Conservation (phyloP, 2,113 vertebrate species). For the Xenopus tropicalis region DNA sequence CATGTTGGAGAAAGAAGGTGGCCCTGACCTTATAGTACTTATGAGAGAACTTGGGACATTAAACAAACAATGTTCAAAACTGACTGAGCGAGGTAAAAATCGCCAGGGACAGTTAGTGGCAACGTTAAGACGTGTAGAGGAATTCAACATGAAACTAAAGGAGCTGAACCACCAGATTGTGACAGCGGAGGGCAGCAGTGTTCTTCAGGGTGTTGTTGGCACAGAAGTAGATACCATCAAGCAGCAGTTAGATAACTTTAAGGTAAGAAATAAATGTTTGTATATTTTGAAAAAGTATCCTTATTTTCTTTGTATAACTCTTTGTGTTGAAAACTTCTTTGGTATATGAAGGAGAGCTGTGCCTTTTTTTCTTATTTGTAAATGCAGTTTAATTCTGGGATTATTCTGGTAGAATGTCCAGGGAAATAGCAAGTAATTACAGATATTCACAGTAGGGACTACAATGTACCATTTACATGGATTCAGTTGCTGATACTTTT, state of each 20-base stretch:
- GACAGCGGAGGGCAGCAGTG: constrained; percentile 77
- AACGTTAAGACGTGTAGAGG: constrained; percentile 71
- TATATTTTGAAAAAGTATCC: too few species aligned
- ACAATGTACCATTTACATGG: too few species aligned
- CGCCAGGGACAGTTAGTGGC: constrained; percentile 79
- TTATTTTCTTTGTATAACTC: too few species aligned
- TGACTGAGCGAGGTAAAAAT: constrained; percentile 80
- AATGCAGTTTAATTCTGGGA: too few species aligned
- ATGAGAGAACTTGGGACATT: constrained; percentile 88
- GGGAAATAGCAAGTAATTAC: too few species aligned
- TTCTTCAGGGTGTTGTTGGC: constrained; percentile 80
- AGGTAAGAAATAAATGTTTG: constrained; percentile 65
- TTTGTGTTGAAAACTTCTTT: too few species aligned
- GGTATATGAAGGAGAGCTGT: too few species aligned
- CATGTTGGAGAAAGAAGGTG: constrained; percentile 89
- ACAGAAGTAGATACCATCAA: constrained; percentile 91
- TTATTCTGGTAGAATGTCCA: too few species aligned
- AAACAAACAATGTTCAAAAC: constrained; percentile 85
- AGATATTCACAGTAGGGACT: too few species aligned
- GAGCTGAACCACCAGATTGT: constrained; percentile 77
- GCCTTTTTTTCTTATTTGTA: too few species aligned
- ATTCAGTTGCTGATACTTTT: too few species aligned
- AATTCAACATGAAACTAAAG: constrained; percentile 80
- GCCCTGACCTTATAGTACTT: constrained; percentile 86
- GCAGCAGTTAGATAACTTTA: constrained; percentile 90